These are phyloP conservation scores for Limosa lapponica DNA, from an alignment of 2,797 vertebrate species.

Conservation along the genomic window DNA sequence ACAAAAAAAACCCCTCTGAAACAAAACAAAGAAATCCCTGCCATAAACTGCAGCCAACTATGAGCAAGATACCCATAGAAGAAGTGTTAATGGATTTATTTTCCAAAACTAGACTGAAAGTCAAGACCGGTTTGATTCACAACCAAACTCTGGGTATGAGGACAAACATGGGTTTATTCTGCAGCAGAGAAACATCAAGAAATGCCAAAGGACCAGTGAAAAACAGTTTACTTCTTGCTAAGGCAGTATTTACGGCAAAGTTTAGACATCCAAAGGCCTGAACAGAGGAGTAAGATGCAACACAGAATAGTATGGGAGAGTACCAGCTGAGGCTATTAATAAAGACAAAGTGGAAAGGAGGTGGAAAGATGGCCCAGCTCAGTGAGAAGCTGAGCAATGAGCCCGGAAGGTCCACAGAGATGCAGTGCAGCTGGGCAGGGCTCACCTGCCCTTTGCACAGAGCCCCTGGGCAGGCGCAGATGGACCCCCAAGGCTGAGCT, in stretches of 20 bases:
- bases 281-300: not conserved
- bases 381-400: fast-evolving
- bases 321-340: not conserved
- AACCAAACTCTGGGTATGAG: not conserved
- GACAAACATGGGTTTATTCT: not conserved
- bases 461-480: fast-evolving
- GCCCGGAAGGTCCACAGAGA: not conserved
- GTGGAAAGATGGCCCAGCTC: not conserved
- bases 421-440: not conserved
- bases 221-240: not conserved
- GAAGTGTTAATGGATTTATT: not conserved
- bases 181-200: not conserved
- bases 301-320: not conserved
- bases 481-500: not conserved
- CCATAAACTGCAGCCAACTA: not conserved
- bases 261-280: not conserved
- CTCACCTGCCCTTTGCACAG: not conserved
- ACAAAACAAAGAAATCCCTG: not conserved
- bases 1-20: not conserved
- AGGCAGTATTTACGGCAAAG: not conserved
- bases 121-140: not conserved
- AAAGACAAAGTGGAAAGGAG: not conserved
- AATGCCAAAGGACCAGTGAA: not conserved
- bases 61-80: not conserved
- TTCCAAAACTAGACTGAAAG: not conserved